Evolutionary conservation across 1,140 invertebrate species (phyloP), one percentile per base, ranked within the genome.

Genomic region (Drosophila leontia): DNA sequence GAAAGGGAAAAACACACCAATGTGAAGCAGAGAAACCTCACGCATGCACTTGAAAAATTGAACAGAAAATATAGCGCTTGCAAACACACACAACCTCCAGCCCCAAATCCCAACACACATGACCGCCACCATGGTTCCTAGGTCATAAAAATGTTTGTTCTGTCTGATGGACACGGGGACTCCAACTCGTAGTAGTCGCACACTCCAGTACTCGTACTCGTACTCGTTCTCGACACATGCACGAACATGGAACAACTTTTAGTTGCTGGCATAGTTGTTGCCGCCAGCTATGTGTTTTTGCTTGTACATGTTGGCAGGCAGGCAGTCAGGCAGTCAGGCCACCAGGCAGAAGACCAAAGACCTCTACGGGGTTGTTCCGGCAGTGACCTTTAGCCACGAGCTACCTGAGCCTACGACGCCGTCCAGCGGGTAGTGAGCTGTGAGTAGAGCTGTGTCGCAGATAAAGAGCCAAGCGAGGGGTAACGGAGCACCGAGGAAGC

Each of bases 31-130:
- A 57, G 63, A 41, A 62, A 63, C 67, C 67, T 62, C 45, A 64
- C 57, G 48, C 50, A 51, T 75, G 62, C 63, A 78, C 72, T 78
- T 78, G 63, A 75, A 77, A 70, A 77, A 56, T 58, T 23, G 37
- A 42, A 45, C 72, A 53, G 34, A 57, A 76, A 62, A 63, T 48
- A 56, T 15, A 37, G 53, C 53, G 53, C 17, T 55, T 34, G 32
- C 51, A 35, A 17, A 53, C 48, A 26, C 8, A 29, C n/a, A 12
- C 26, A 51, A n/a, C n/a, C n/a, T 11, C 34, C 51, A 35, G 17
- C 17, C 34, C 51, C 51, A 37, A 39, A 56, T 39, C 53, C 53
- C 53, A 56, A 56, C 53, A 56, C 53, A 56, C 53, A 56, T 56
- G 53, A 56, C 53, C 53, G 53, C 53, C 53, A 56, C 50, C 50